These are phyloP conservation scores for Microtus pennsylvanicus DNA, from an alignment of 2,113 vertebrate genomes.

Conservation along the genomic window DNA sequence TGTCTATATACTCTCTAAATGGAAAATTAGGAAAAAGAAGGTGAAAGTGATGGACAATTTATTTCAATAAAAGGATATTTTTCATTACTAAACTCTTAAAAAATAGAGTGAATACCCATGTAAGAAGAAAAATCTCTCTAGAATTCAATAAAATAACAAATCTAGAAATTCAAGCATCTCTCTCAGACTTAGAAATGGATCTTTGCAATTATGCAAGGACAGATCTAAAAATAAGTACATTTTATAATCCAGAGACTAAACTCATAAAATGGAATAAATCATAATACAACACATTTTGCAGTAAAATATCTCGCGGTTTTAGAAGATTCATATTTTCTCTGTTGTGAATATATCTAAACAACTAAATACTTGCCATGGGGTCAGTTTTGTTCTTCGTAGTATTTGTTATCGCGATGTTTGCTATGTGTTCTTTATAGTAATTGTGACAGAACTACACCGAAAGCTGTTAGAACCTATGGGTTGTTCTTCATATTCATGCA, in stretches of 20 bases:
- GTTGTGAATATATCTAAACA: background rate
- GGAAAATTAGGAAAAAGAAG: background rate
- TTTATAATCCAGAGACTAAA: background rate
- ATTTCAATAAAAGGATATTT: background rate
- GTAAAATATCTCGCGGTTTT: background rate
- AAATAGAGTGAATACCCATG: background rate
- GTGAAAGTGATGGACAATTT: background rate
- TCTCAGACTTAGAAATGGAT: background rate
- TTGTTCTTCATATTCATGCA: background rate
- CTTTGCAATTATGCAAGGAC: background rate
- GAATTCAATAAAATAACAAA: background rate
- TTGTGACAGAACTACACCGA: background rate
- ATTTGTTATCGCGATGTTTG: background rate
- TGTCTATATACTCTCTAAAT: background rate
- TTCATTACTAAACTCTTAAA: background rate
- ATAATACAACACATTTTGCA: background rate
- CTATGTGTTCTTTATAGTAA: background rate
- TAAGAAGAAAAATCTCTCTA: background rate
- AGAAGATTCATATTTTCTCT: background rate
- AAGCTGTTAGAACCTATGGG: background rate
- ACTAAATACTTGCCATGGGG: background rate
- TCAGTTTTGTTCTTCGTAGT: background rate
- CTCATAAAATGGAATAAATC: background rate
- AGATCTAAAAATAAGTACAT: background rate
- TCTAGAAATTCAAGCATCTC: background rate